phyloP scores from a whole-genome alignment of 2,113 vertebrate species.

The Thalassarche chlororhynchos region DNA sequence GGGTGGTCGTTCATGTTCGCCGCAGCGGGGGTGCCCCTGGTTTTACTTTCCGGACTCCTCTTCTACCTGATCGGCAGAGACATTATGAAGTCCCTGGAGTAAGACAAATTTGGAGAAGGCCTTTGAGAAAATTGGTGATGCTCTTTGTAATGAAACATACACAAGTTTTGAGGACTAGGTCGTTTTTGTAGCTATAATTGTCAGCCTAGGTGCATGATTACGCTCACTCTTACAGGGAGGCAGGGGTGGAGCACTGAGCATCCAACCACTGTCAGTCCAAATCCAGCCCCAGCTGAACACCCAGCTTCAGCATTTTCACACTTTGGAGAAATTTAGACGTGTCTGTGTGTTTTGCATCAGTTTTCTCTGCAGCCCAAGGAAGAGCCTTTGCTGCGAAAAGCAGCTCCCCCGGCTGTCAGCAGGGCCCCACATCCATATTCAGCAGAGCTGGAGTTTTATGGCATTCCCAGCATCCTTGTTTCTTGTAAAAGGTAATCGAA shows the following conservation, averaged over 20 bases:
- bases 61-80: constrained; percentile 81
- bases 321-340: neutral
- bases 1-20: constrained; percentile 89
- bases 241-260: neutral
- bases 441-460: neutral
- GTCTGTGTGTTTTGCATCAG: neutral
- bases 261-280: neutral
- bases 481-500: constrained; percentile 46
- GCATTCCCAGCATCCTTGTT: constrained; percentile 28
- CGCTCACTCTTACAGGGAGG: neutral
- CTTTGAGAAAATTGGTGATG: neutral
- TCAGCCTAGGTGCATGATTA: neutral
- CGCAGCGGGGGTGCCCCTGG: constrained; percentile 78
- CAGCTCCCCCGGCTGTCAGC: neutral
- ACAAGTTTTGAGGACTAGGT: neutral
- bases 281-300: neutral
- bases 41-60: constrained; percentile 79
- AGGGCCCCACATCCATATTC: neutral
- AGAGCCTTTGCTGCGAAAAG: neutral
- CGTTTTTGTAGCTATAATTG: neutral
- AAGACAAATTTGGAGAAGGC: neutral
- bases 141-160: neutral
- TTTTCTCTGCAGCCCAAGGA: neutral
- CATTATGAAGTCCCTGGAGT: constrained; percentile 63
- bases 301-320: neutral